Percentiles rank a stretch among this genome's conserved stretches.
Conservation (phyloP, 2,113 vertebrate species). For the Rhinopomastus cyanomelas region DNA sequence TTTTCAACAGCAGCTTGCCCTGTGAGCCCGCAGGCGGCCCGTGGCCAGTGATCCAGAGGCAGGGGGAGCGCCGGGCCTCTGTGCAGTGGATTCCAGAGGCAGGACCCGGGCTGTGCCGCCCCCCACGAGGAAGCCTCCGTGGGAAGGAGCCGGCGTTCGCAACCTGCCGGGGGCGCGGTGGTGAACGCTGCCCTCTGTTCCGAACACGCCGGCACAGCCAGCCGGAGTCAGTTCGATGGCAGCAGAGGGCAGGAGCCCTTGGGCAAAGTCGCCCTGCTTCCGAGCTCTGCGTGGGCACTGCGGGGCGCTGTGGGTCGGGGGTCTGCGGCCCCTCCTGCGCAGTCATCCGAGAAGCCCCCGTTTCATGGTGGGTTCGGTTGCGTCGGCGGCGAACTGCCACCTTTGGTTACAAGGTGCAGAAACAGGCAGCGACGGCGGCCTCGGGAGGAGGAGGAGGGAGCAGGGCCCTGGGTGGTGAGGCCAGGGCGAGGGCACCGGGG, state of each 20-base stretch:
- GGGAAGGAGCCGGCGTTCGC: background rate
- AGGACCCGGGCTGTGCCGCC: background rate
- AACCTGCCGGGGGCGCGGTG: background rate
- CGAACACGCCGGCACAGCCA: no score
- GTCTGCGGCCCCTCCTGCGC: background rate
- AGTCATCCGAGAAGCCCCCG: background rate
- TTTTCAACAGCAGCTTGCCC: background rate
- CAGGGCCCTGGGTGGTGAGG: background rate
- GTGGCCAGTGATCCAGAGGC: background rate
- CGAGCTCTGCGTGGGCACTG: no score
- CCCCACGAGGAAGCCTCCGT: background rate
- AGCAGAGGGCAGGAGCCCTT: background rate
- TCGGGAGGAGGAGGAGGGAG: background rate
- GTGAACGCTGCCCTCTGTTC: background rate
- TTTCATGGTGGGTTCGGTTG: background rate
- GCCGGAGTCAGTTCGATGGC: no score
- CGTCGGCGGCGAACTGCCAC: background rate
- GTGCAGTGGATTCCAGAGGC: background rate
- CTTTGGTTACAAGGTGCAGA: background rate
- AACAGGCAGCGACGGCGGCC: background rate
- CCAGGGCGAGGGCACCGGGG: no score
- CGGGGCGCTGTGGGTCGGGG: background rate
- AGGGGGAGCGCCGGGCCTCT: background rate
- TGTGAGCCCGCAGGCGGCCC: background rate
- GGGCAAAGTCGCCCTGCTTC: background rate